Percentiles rank a stretch among this genome's conserved stretches.
These are phyloP conservation scores for Bombus vancouverensis DNA, from an alignment of 1,140 invertebrate genomes.

Conservation along the genomic window DNA sequence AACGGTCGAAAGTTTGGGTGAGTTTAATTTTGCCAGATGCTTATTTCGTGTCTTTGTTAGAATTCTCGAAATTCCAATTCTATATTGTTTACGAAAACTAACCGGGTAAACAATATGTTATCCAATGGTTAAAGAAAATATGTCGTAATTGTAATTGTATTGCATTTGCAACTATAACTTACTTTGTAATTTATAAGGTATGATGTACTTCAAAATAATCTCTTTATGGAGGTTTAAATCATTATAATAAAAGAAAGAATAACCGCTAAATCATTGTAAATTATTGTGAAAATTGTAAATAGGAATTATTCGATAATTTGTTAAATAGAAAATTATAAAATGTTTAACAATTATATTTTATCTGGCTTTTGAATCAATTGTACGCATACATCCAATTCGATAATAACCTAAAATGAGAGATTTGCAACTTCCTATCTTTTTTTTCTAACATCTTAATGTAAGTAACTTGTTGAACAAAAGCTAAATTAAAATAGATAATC, in stretches of 20 bases:
- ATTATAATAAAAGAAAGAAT: no score
- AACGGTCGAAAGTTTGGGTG: background rate
- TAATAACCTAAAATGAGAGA: background rate
- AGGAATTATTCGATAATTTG: background rate
- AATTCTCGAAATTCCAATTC: background rate
- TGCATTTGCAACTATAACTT: background rate
- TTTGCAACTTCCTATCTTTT: background rate
- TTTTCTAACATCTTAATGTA: background rate
- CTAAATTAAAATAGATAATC: background rate
- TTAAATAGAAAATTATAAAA: background rate
- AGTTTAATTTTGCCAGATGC: constrained; percentile 9
- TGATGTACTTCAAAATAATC: background rate
- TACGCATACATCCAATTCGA: background rate
- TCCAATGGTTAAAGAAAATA: background rate
- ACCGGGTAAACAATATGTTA: background rate
- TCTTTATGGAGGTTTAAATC: background rate
- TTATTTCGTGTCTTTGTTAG: background rate
- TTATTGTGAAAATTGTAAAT: background rate
- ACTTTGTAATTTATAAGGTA: no score
- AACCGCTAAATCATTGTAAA: no score
- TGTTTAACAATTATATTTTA: no score
- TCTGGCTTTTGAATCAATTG: background rate
- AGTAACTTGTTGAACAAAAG: background rate
- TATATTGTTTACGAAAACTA: background rate
- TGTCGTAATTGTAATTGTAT: background rate